phyloP scores from a whole-genome alignment of 1,140 invertebrate genomes.

The Neodiprion pinetum region DNA sequence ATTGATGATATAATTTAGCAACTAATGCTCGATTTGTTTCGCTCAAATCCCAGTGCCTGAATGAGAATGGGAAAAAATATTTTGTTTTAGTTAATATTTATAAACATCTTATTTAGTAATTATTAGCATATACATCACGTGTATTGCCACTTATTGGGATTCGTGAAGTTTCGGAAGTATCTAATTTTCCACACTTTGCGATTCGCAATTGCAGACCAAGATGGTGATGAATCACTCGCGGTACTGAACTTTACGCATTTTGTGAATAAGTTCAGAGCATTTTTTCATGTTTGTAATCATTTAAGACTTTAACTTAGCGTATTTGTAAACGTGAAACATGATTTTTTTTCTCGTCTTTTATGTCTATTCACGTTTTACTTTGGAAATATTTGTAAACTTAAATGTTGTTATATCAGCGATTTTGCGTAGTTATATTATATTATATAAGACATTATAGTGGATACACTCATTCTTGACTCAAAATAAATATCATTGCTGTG shows the following conservation, averaged over 20 bases:
- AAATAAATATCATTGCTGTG: too few relatives aligned
- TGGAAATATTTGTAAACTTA: background rate
- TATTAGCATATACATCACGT: background rate
- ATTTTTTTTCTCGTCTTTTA: background rate
- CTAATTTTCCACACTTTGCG: background rate
- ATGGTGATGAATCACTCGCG: background rate
- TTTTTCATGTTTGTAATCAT: background rate
- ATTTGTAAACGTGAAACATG: background rate
- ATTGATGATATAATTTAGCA: background rate
- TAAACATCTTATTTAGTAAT: background rate
- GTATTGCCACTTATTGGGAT: background rate
- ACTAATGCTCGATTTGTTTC: background rate
- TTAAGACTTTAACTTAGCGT: background rate
- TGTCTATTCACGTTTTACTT: background rate
- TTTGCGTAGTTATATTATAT: slow-evolving; percentile 1
- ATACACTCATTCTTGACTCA: too few relatives aligned
- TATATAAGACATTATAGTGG: too few relatives aligned
- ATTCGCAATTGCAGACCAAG: background rate
- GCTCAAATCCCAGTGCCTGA: background rate
- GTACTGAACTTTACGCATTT: too few relatives aligned
- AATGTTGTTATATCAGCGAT: background rate
- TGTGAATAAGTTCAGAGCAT: background rate
- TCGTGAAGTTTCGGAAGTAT: background rate
- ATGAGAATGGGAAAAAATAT: background rate
- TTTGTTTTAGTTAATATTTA: background rate